phyloP scores from a whole-genome alignment of 2,888 invertebrate genomes.

The Dusona sp. region DNA sequence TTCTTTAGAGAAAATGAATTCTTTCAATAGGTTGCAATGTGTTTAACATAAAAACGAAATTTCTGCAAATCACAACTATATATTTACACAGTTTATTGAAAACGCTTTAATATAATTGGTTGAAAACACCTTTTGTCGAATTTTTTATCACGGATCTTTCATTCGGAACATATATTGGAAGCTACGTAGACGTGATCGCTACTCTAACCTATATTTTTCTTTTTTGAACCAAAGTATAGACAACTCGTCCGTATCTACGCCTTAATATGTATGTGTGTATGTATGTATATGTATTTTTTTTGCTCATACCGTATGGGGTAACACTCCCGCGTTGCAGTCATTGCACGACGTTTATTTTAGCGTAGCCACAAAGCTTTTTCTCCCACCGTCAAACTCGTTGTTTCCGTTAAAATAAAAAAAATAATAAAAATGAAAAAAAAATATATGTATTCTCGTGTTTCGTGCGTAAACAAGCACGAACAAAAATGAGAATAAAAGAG shows the following conservation, averaged over 20 bases:
- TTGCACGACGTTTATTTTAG: slow-evolving; percentile 71
- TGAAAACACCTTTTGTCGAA: background rate
- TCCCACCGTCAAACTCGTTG: slow-evolving; percentile 10
- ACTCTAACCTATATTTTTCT: slow-evolving; percentile 37
- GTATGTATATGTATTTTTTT: slow-evolving; percentile 34
- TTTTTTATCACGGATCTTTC: background rate
- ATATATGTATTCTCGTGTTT: background rate
- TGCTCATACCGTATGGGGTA: slow-evolving; percentile 82
- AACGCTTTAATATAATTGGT: background rate
- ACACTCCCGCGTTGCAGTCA: slow-evolving; percentile 83
- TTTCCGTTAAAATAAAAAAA: background rate
- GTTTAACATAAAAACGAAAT: background rate
- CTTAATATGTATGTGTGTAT: background rate
- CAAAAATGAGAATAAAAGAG: slow-evolving; percentile 2
- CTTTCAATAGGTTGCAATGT: background rate
- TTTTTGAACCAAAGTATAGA: background rate
- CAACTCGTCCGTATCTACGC: background rate
- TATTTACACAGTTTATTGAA: background rate
- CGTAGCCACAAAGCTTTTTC: slow-evolving; percentile 44
- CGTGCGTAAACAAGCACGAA: slow-evolving; percentile 8
- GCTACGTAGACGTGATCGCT: background rate
- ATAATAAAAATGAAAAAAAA: background rate
- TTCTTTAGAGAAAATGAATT: background rate
- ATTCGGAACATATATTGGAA: background rate
- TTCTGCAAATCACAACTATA: background rate